A percentile compares a stretch with the other conserved stretches of the same genome.
Conservation (phyloP, 2,797 vertebrate genomes). For the Clarias fuscus region DNA sequence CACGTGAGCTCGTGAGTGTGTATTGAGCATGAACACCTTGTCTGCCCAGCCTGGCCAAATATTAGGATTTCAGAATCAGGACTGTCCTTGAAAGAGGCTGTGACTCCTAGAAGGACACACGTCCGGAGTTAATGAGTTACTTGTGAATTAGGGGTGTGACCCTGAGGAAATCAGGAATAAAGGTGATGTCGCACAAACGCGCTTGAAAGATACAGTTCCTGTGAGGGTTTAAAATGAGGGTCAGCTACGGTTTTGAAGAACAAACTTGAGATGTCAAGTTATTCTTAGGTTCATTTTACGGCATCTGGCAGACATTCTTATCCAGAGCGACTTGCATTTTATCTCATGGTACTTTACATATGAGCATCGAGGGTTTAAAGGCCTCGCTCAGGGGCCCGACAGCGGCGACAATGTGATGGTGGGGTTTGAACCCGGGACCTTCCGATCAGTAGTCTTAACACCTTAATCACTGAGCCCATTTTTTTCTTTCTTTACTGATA, state of each 20-base stretch:
- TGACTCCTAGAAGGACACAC: background rate
- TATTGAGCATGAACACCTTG: background rate
- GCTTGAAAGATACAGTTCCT: background rate
- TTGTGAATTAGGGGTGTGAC: background rate
- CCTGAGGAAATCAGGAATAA: background rate
- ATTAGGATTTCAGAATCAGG: constrained; percentile 18
- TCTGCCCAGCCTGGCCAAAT: constrained; percentile 2
- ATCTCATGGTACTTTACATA: no score
- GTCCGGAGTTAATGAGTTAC: constrained; percentile 22
- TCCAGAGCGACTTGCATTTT: no score
- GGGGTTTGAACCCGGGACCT: no score
- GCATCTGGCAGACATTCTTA: no score
- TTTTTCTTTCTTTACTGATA: no score
- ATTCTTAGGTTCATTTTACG: background rate
- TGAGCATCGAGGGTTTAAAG: no score
- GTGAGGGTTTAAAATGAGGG: background rate
- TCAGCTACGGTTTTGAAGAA: background rate
- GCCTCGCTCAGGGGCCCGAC: no score
- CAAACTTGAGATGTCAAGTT: background rate
- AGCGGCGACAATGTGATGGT: no score
- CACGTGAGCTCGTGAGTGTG: constrained; percentile 17
- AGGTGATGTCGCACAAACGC: background rate
- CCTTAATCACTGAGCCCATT: no score
- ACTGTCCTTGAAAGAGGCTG: constrained; percentile 10
- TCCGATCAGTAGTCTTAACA: no score